Conservation (phyloP, 2,113 vertebrate species). For the Nansenia antarctica region DNA sequence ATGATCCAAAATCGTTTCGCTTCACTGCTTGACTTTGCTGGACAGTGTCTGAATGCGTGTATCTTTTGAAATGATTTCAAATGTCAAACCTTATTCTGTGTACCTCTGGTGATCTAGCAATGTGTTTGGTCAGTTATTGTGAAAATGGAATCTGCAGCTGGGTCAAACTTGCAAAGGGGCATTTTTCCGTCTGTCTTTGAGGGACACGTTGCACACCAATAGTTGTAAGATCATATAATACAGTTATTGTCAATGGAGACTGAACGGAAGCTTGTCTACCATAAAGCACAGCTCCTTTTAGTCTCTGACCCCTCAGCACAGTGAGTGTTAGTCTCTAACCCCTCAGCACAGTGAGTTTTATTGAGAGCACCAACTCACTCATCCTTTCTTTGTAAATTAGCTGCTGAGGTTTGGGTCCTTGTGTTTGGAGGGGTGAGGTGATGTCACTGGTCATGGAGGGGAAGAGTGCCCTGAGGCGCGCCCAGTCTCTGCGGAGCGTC, state of each 20-base stretch:
- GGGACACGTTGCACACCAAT: too few species aligned
- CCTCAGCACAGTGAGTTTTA: neutral
- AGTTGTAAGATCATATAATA: neutral
- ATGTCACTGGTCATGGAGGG: slow-evolving; percentile 65
- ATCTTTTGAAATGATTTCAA: neutral
- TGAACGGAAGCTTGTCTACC: too few species aligned
- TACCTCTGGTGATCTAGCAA: too few species aligned
- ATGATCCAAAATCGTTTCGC: neutral
- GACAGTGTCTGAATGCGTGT: neutral
- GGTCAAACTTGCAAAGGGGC: neutral
- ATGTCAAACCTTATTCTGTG: neutral
- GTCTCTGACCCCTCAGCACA: neutral
- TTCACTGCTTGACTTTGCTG: neutral
- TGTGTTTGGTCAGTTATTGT: too few species aligned
- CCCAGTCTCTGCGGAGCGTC: slow-evolving; percentile 66
- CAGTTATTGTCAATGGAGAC: neutral
- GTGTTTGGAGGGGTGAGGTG: neutral
- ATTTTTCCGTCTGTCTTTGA: neutral
- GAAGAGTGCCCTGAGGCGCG: slow-evolving; percentile 57
- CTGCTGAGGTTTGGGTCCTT: neutral
- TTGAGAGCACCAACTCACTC: neutral
- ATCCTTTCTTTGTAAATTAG: neutral
- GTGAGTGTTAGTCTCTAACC: neutral
- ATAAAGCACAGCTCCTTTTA: neutral
- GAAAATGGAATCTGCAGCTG: too few species aligned